Conservation (phyloP, 1,140 invertebrate genomes). For the Halictus rubicundus region DNA sequence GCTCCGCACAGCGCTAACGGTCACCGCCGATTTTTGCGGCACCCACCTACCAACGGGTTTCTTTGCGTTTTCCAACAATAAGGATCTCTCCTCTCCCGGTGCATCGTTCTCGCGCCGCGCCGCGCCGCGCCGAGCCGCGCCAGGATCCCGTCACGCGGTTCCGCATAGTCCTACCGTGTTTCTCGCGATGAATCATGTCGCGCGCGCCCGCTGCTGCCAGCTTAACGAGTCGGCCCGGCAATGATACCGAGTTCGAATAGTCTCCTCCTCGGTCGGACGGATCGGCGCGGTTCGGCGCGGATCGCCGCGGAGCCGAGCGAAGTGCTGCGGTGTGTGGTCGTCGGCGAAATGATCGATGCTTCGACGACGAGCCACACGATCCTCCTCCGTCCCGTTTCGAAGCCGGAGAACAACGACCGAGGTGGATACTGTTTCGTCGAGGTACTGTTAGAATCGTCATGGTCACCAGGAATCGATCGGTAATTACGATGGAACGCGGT, state of each 20-base stretch:
- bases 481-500: conserved; percentile 11
- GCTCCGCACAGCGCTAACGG: conserved; percentile 50
- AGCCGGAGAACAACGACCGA: neutral
- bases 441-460: conserved; percentile 3
- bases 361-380: neutral
- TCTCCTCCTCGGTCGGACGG: conserved; percentile 2
- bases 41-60: conserved; percentile 44
- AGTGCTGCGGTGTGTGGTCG: neutral
- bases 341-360: conserved; percentile 35
- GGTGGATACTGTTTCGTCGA: neutral
- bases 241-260: conserved; percentile 15
- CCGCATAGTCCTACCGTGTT: conserved; percentile 53
- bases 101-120: neutral
- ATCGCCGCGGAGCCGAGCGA: neutral
- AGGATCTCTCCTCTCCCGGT: conserved; percentile 21
- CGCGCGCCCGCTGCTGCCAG: neutral
- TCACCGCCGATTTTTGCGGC: conserved; percentile 51
- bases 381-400: neutral
- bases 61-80: conserved; percentile 62
- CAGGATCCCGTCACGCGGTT: conserved; percentile 8
- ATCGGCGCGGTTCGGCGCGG: neutral
- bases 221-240: conserved; percentile 31
- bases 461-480: neutral
- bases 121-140: no score
- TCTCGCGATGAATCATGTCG: conserved; percentile 61